Conservation (phyloP, 2,797 vertebrate genomes). For the Hydrophis major region DNA sequence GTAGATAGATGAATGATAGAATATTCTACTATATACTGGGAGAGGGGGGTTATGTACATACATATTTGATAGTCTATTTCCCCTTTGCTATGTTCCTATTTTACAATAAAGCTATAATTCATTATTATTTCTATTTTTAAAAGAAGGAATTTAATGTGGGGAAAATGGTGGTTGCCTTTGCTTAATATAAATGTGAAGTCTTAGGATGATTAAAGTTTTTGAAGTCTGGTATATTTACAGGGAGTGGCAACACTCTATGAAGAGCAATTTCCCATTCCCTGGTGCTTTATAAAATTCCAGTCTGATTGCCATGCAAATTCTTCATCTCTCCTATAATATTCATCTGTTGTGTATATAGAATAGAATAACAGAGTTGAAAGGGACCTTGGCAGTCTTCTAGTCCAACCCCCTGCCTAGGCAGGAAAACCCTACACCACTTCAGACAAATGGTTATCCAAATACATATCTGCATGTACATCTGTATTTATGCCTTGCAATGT, state of each 20-base stretch:
- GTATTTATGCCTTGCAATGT: neutral
- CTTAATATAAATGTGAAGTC: neutral
- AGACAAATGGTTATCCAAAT: too few relatives aligned
- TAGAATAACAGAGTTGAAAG: too few relatives aligned
- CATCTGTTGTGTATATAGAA: neutral
- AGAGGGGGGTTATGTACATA: neutral
- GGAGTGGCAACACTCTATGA: neutral
- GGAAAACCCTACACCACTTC: too few relatives aligned
- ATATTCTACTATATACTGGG: neutral
- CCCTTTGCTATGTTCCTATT: neutral
- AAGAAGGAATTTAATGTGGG: neutral
- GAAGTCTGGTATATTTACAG: neutral
- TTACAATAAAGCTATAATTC: neutral
- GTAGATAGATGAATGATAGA: too few relatives aligned
- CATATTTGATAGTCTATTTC: neutral
- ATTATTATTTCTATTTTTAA: neutral
- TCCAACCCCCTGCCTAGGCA: too few relatives aligned
- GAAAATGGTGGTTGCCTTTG: neutral
- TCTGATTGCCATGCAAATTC: neutral
- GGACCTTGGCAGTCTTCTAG: too few relatives aligned
- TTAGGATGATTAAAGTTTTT: neutral
- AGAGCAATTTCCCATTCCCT: neutral
- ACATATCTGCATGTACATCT: neutral
- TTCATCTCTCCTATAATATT: neutral
- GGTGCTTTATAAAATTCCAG: neutral